phyloP scores from a whole-genome alignment of 2,797 vertebrate species.

The Acanthiza pusilla region DNA sequence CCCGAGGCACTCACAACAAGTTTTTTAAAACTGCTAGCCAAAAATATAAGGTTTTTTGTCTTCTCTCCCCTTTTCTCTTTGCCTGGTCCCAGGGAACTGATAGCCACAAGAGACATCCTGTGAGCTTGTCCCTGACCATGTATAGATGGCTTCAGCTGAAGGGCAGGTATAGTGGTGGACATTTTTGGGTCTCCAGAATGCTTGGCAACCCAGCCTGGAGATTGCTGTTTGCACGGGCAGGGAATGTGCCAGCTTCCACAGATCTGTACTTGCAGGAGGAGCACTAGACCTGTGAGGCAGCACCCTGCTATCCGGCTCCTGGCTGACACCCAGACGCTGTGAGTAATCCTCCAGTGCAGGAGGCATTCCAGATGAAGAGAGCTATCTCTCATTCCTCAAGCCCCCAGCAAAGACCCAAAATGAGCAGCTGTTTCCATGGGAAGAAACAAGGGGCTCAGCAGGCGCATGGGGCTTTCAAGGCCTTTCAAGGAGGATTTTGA shows the following conservation, averaged over 20 bases:
- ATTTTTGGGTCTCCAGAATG: constrained; percentile 24
- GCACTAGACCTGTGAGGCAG: constrained; percentile 26
- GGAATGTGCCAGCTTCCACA: constrained; percentile 33
- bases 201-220: not conserved
- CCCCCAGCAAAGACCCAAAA: not conserved
- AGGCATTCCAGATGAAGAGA: not conserved
- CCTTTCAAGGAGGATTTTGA: not conserved
- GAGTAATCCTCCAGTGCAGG: constrained; percentile 48
- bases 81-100: not conserved
- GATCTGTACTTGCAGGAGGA: constrained; percentile 54
- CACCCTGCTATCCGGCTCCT: not conserved
- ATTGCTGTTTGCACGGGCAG: not conserved
- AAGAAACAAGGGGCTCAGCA: not conserved
- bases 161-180: not conserved
- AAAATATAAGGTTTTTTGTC: not conserved
- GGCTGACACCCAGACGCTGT: not conserved
- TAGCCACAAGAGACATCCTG: not conserved
- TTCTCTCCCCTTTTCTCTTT: not conserved
- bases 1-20: not conserved
- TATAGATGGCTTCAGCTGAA: not conserved
- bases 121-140: not conserved
- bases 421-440: not conserved
- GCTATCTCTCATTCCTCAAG: accelerated
- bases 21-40: not conserved
- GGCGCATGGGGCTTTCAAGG: accelerated